Evolutionary conservation across 2,888 invertebrate genomes (phyloP).

Genomic region (Lampropteryx suffumata): DNA sequence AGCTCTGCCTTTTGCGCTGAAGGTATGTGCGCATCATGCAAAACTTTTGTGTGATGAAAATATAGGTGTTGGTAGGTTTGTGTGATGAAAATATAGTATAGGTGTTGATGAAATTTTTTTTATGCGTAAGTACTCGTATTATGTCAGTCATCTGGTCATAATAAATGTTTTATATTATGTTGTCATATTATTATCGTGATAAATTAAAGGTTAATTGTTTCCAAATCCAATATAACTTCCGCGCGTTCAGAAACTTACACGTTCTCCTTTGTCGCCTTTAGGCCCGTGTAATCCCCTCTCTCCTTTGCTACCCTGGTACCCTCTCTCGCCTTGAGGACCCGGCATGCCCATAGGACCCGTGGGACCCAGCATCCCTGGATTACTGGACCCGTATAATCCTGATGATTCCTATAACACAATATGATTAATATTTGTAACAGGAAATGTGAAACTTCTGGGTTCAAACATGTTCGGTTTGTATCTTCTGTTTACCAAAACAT

Average conservation of each 20-base stretch:
- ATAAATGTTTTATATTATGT: too few species aligned
- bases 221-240: conserved; percentile 15
- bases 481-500: too few species aligned
- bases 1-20: too few species aligned
- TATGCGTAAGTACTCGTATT: too few species aligned
- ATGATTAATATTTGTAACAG: conserved; percentile 46
- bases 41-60: too few species aligned
- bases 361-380: conserved; percentile 85
- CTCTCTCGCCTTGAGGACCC: conserved; percentile 86
- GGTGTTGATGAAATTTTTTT: too few species aligned
- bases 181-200: too few species aligned
- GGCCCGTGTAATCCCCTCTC: conserved; percentile 83
- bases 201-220: background rate
- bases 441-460: conserved; percentile 29
- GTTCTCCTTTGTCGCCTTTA: conserved; percentile 88
- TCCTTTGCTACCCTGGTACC: conserved; percentile 84
- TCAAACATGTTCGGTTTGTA: background rate
- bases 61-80: too few species aligned
- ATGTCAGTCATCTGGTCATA: too few species aligned
- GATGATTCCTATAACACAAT: conserved; percentile 70
- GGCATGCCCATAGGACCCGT: conserved; percentile 86
- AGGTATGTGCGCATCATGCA: too few species aligned
- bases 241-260: conserved; percentile 72
- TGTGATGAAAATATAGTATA: too few species aligned
- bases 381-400: conserved; percentile 77